A percentile compares a stretch with the other conserved stretches of the same genome.
These are phyloP conservation scores for Phymatocera aterrima DNA, from an alignment of 2,888 invertebrate genomes.

Conservation along the genomic window DNA sequence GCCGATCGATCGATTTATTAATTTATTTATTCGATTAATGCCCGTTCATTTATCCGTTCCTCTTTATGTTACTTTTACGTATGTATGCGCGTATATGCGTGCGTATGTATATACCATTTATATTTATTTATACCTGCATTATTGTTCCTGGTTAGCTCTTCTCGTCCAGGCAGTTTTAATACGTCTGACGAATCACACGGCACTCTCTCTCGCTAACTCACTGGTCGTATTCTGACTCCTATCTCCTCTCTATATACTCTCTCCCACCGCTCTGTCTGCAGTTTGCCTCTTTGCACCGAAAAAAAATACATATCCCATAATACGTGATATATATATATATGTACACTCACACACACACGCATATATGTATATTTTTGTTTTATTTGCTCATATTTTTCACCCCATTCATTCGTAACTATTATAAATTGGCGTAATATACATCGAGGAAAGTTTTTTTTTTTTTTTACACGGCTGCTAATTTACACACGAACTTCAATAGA, in stretches of 20 bases:
- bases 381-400: background rate
- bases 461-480: no score
- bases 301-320: no score
- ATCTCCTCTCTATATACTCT: constrained; percentile 71
- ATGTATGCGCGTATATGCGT: no score
- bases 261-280: constrained; percentile 64
- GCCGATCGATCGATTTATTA: no score
- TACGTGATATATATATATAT: no score
- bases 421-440: no score
- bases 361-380: background rate
- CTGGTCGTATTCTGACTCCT: constrained; percentile 67
- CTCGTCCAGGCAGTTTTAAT: background rate
- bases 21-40: no score
- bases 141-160: constrained; percentile 10
- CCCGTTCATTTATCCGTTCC: background rate
- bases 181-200: constrained; percentile 57
- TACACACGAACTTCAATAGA: no score
- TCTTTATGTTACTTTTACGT: background rate
- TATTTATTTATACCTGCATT: constrained; percentile 24
- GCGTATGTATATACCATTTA: background rate
- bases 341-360: no score
- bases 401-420: background rate
- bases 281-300: constrained; percentile 6
- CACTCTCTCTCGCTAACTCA: constrained; percentile 75
- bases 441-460: no score